phyloP scores from a whole-genome alignment of 2,113 vertebrate genomes.

The Phoenicopterus ruber region DNA sequence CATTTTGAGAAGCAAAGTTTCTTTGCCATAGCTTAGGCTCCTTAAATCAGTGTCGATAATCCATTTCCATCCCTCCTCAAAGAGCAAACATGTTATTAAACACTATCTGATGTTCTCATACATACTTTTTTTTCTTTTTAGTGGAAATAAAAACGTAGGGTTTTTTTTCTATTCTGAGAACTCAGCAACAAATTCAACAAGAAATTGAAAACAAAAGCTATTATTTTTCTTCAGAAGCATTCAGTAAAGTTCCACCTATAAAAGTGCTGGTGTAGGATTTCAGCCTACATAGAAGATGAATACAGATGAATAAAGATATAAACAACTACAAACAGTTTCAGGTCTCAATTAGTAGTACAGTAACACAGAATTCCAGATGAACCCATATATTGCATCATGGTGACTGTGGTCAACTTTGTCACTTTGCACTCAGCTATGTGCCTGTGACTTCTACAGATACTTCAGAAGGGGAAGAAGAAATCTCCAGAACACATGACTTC shows the following conservation, averaged over 20 bases:
- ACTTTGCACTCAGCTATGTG: not conserved
- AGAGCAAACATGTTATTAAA: not conserved
- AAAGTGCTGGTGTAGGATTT: not conserved
- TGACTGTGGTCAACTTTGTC: not conserved
- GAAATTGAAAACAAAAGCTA: not conserved
- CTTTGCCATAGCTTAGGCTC: not conserved
- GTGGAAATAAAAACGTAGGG: not conserved
- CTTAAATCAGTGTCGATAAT: not conserved
- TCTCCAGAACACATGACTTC: not conserved
- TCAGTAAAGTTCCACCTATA: not conserved
- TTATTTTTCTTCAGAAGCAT: not conserved
- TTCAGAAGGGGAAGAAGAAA: not conserved
- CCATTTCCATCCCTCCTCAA: not conserved
- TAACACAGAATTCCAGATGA: not conserved
- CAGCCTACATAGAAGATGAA: not conserved
- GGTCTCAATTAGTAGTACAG: not conserved
- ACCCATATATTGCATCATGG: not conserved
- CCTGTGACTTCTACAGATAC: not conserved
- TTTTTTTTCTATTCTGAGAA: not conserved
- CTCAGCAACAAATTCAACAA: not conserved
- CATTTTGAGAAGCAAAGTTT: not conserved
- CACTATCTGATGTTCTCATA: not conserved
- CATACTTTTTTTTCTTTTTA: not conserved
- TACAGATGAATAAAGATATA: not conserved
- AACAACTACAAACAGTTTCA: not conserved